Conservation (phyloP, 2,888 invertebrate genomes). For the Anthophora plumipes region DNA sequence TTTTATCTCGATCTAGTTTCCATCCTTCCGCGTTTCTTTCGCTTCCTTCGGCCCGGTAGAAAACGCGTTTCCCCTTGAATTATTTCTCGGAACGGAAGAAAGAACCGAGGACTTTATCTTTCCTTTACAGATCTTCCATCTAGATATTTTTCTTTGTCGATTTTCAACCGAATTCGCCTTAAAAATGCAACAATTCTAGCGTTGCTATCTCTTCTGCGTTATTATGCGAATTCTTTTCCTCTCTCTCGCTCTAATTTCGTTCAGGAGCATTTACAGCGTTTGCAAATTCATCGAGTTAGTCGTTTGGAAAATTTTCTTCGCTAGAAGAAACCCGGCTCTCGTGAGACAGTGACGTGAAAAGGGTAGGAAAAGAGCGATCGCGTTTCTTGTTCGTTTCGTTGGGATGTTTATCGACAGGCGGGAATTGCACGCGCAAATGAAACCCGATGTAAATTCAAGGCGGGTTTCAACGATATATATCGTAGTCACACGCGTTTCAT, state of each 20-base stretch:
- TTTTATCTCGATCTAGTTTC: conserved; percentile 7
- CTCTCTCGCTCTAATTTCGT: neutral
- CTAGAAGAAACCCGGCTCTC: too few relatives aligned
- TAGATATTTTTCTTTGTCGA: too few relatives aligned
- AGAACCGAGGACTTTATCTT: neutral
- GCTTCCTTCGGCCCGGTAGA: neutral
- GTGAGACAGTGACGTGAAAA: neutral
- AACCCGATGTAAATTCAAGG: conserved; percentile 24
- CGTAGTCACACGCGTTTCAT: conserved; percentile 21
- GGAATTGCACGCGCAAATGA: neutral
- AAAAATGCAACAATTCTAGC: too few relatives aligned
- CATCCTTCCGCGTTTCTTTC: neutral
- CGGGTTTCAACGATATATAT: conserved; percentile 20
- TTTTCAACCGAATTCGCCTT: too few relatives aligned
- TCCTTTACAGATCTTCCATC: neutral
- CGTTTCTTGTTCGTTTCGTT: neutral
- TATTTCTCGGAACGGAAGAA: neutral
- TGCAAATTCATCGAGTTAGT: too few relatives aligned
- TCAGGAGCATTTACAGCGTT: too few relatives aligned
- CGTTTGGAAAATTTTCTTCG: too few relatives aligned
- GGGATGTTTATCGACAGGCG: neutral
- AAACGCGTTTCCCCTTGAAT: conserved; percentile 2
- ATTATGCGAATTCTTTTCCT: neutral
- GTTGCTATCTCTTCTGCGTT: too few relatives aligned
- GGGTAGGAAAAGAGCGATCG: neutral